These are phyloP conservation scores for Aldabrachelys gigantea DNA, from an alignment of 2,113 vertebrate species.

Conservation along the genomic window DNA sequence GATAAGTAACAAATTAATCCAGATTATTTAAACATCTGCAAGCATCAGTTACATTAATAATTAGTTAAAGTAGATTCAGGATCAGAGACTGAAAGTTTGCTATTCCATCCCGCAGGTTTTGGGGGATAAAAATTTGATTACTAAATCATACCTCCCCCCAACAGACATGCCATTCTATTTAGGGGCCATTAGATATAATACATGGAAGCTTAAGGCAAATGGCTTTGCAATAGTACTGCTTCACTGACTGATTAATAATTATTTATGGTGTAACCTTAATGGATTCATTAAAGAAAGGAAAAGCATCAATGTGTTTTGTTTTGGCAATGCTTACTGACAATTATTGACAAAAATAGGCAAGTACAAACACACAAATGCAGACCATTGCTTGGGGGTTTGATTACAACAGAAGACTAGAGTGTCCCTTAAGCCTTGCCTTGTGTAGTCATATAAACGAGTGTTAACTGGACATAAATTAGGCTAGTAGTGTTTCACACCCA, in stretches of 20 bases:
- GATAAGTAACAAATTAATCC: neutral
- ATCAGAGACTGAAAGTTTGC: neutral
- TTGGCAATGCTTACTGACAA: neutral
- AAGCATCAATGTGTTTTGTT: neutral
- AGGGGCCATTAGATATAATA: neutral
- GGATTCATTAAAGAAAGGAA: neutral
- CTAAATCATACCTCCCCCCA: neutral
- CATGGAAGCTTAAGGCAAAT: neutral
- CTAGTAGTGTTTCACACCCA: neutral
- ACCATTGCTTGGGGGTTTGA: neutral
- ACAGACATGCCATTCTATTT: neutral
- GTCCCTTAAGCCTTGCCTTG: neutral
- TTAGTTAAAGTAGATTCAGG: neutral
- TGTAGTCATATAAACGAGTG: neutral
- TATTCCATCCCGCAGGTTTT: neutral
- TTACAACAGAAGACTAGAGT: neutral
- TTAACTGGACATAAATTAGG: neutral
- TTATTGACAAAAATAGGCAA: neutral
- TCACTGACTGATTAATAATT: neutral
- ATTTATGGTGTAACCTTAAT: neutral
- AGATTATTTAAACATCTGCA: neutral
- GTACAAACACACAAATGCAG: neutral
- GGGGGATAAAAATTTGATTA: neutral
- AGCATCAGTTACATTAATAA: neutral
- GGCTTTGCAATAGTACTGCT: neutral